A percentile compares a stretch with the other conserved stretches of the same genome.
These are phyloP conservation scores for Oreochromis spilurus DNA, from an alignment of 2,113 vertebrate species.

Conservation along the genomic window DNA sequence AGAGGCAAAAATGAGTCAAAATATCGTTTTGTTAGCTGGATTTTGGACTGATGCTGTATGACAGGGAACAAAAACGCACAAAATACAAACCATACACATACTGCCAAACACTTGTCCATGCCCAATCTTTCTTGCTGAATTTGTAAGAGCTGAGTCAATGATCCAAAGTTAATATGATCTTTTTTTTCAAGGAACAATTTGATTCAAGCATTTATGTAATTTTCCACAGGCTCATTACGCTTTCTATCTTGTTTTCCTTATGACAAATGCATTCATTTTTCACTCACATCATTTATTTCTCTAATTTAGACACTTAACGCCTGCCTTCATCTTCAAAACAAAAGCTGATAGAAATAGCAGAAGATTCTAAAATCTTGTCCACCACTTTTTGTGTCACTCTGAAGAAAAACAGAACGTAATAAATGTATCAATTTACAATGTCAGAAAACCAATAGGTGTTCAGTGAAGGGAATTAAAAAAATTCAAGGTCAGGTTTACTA, in stretches of 20 bases:
- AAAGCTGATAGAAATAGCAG: neutral
- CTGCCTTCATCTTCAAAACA: neutral
- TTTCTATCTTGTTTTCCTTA: neutral
- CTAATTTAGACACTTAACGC: neutral
- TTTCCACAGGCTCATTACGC: neutral
- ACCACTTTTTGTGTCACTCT: neutral
- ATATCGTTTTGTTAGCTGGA: neutral
- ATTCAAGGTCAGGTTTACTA: neutral
- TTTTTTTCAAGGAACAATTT: neutral
- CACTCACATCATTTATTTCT: neutral
- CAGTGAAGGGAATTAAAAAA: rapidly evolving
- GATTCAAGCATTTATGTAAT: neutral
- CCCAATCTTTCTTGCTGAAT: neutral
- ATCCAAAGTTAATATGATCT: neutral
- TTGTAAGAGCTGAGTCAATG: neutral
- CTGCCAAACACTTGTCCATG: neutral
- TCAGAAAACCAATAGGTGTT: neutral
- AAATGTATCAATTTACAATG: neutral
- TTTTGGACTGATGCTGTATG: neutral
- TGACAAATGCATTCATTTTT: neutral
- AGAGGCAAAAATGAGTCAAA: neutral
- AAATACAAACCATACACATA: neutral
- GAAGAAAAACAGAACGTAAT: neutral
- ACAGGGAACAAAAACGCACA: rapidly evolving
- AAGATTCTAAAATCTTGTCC: neutral